These are phyloP conservation scores for Xerus inauris DNA, from an alignment of 2,113 vertebrate species.

Conservation along the genomic window DNA sequence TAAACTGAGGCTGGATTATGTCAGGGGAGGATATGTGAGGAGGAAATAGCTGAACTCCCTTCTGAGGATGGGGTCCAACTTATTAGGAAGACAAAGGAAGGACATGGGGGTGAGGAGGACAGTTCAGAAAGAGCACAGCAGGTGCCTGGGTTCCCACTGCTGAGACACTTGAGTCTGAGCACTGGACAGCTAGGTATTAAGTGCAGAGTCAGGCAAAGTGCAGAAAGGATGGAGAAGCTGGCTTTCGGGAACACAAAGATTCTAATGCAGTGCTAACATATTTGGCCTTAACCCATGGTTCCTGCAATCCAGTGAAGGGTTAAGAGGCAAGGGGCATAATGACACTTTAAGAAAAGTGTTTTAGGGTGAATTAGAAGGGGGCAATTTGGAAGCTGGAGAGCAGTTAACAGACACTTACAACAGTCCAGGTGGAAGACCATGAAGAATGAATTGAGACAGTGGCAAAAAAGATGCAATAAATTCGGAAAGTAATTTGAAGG, in stretches of 20 bases:
- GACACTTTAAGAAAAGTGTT: neutral
- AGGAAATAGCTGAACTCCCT: neutral
- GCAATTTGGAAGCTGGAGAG: neutral
- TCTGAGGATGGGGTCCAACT: neutral
- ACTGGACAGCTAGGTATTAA: no score
- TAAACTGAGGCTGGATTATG: neutral
- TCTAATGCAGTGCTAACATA: fast-evolving
- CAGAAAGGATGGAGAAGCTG: neutral
- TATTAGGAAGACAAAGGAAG: neutral
- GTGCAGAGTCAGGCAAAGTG: fast-evolving
- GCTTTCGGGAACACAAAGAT: neutral
- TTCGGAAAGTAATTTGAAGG: neutral
- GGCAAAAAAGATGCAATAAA: neutral
- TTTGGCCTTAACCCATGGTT: neutral
- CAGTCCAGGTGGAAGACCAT: neutral
- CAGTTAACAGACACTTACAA: neutral
- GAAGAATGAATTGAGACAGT: neutral
- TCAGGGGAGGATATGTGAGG: neutral
- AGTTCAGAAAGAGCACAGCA: neutral
- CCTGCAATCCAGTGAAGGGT: neutral
- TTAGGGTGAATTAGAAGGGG: neutral
- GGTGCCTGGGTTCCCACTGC: fast-evolving
- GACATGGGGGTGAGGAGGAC: neutral
- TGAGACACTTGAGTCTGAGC: neutral
- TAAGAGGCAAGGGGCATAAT: neutral